Evolutionary conservation across 2,113 vertebrate species (phyloP).

Genomic region (Rafetus swinhoei): DNA sequence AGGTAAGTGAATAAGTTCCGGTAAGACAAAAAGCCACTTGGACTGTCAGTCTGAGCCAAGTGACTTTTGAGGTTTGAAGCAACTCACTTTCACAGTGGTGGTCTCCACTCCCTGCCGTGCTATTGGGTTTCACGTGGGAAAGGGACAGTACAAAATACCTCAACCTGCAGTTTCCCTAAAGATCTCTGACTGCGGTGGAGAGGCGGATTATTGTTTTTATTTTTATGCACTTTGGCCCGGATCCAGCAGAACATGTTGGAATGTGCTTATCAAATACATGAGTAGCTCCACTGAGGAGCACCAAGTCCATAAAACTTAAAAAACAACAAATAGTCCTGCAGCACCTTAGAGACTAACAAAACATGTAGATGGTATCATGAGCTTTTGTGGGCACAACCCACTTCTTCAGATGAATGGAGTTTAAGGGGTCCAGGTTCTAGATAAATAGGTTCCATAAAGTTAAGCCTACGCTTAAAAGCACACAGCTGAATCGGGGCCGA

Average conservation of each 20-base stretch:
- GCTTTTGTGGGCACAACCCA: no score
- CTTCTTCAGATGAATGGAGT: no score
- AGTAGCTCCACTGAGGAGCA: neutral
- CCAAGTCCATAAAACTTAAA: neutral
- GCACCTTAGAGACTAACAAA: no score
- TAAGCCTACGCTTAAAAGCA: neutral
- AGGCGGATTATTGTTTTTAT: neutral
- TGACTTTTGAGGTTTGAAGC: neutral
- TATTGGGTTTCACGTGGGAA: neutral
- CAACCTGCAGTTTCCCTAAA: neutral
- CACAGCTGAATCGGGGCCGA: neutral
- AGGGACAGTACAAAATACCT: neutral
- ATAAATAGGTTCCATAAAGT: no score
- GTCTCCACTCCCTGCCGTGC: neutral
- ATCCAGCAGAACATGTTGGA: neutral
- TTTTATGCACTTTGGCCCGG: neutral
- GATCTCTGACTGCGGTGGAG: neutral
- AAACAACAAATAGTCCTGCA: no score
- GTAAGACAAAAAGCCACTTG: neutral
- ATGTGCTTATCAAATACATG: neutral
- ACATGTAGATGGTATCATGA: no score
- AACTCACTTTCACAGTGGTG: neutral
- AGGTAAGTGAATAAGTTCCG: neutral
- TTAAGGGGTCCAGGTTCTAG: no score
- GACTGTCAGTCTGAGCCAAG: neutral